Evolutionary conservation across 2,888 invertebrate species (phyloP).

Genomic region (Drosophila parthenogenetica): DNA sequence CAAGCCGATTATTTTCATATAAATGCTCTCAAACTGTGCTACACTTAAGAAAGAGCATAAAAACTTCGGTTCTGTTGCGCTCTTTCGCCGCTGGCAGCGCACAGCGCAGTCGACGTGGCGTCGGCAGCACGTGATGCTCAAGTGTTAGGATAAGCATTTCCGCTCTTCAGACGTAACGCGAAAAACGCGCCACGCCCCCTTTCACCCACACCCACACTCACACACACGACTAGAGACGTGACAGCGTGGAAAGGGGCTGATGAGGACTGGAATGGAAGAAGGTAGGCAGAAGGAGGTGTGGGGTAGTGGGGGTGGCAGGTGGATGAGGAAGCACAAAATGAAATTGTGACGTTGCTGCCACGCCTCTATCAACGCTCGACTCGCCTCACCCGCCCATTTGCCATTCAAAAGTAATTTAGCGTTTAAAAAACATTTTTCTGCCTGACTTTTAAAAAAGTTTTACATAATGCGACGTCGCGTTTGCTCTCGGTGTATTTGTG

Average conservation of each 20-base stretch:
- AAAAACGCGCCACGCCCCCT: conserved; percentile 50
- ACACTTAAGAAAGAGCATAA: conserved; percentile 24
- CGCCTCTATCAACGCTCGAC: conserved; percentile 43
- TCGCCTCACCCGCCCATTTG: conserved; percentile 47
- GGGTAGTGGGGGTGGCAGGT: neutral
- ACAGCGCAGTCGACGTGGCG: conserved; percentile 40
- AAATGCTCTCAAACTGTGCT: neutral
- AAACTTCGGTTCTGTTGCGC: neutral
- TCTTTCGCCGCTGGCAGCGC: conserved; percentile 21
- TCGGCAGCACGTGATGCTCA: conserved; percentile 71
- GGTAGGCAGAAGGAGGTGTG: too few relatives aligned
- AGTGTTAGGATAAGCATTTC: conserved; percentile 81
- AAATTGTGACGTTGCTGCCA: conserved; percentile 73
- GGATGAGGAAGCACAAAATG: conserved; percentile 72
- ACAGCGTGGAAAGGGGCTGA: conserved; percentile 5
- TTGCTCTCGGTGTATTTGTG: conserved; percentile 25
- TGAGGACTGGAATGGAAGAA: neutral
- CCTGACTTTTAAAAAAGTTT: conserved; percentile 76
- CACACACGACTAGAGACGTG: conserved; percentile 22
- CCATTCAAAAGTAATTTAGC: conserved; percentile 81
- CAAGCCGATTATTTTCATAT: too few relatives aligned
- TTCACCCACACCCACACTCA: conserved; percentile 8
- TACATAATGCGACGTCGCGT: conserved; percentile 64
- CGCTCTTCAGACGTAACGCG: conserved; percentile 76
- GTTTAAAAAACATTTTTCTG: conserved; percentile 80